Conservation (phyloP, 2,888 invertebrate species). For the Heliconius ethilla region DNA sequence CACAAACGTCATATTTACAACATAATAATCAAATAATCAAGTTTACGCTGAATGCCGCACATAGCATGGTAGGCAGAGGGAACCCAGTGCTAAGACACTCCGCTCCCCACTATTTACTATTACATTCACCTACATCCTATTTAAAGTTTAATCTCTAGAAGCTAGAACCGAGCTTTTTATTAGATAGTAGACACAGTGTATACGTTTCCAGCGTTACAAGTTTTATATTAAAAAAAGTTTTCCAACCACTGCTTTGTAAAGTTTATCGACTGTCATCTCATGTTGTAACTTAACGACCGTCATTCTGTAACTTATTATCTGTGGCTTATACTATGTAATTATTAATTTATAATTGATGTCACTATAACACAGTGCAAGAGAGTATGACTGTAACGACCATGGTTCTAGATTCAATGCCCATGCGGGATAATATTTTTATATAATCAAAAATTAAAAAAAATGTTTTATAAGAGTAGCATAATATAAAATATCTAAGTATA, state of each 20-base stretch:
- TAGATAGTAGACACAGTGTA: conserved; percentile 3
- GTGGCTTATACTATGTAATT: background rate
- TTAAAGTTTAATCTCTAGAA: background rate
- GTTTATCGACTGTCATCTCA: conserved; percentile 3
- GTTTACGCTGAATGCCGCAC: too few relatives aligned
- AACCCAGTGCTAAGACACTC: too few relatives aligned
- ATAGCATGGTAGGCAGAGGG: too few relatives aligned
- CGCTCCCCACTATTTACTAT: too few relatives aligned
- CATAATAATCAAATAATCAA: too few relatives aligned
- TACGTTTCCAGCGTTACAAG: background rate
- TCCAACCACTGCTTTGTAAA: conserved; percentile 7
- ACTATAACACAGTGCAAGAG: background rate
- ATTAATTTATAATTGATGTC: background rate
- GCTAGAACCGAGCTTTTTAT: background rate
- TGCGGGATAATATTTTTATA: background rate
- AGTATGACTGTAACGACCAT: background rate
- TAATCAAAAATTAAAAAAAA: too few relatives aligned
- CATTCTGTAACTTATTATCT: background rate
- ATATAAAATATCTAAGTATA: too few relatives aligned
- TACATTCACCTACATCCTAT: background rate
- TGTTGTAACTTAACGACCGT: background rate
- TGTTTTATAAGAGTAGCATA: too few relatives aligned
- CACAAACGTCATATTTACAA: background rate
- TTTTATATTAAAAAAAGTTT: conserved; percentile 16
- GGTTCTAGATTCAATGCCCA: background rate